phyloP scores from a whole-genome alignment of 1,140 invertebrate genomes.

The Oryzaephilus surinamensis region DNA sequence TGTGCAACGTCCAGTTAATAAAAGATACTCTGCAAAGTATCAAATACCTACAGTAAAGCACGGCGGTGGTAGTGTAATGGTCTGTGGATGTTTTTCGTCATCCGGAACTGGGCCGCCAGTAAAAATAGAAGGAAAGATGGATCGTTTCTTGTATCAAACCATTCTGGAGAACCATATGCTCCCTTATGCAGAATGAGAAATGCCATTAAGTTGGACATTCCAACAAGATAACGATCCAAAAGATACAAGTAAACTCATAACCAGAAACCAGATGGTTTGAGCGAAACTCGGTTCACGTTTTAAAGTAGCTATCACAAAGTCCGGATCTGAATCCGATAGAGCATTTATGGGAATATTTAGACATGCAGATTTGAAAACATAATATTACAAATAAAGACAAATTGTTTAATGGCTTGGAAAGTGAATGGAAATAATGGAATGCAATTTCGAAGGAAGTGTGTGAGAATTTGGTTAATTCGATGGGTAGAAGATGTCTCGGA shows the following conservation, averaged over 20 bases:
- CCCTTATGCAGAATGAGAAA: slow-evolving; percentile 20
- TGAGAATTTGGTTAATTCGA: slow-evolving; percentile 17
- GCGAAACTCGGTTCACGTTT: slow-evolving; percentile 9
- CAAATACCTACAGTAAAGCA: slow-evolving; percentile 17
- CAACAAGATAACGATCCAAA: slow-evolving; percentile 30
- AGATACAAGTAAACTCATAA: slow-evolving; percentile 14
- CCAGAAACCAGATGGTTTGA: slow-evolving; percentile 20
- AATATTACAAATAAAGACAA: neutral
- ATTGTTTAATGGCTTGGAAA: neutral
- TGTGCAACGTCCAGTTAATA: slow-evolving; percentile 10
- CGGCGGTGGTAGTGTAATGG: slow-evolving; percentile 16
- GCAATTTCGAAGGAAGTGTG: neutral
- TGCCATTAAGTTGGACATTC: slow-evolving; percentile 23
- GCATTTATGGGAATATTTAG: slow-evolving; percentile 17
- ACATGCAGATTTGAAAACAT: neutral
- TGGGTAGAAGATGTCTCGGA: slow-evolving; percentile 15
- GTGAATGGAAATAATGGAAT: too few species aligned
- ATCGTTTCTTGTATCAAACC: slow-evolving; percentile 5
- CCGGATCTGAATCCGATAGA: slow-evolving; percentile 29
- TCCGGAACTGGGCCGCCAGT: slow-evolving; percentile 3
- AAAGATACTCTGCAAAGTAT: slow-evolving; percentile 10
- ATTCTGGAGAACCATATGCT: slow-evolving; percentile 15
- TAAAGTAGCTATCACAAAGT: slow-evolving; percentile 23
- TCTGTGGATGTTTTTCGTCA: slow-evolving; percentile 16
- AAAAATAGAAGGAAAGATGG: neutral